Base-by-base conservation (phyloP, 1,140 invertebrate species). In the Aethina tumida region DNA sequence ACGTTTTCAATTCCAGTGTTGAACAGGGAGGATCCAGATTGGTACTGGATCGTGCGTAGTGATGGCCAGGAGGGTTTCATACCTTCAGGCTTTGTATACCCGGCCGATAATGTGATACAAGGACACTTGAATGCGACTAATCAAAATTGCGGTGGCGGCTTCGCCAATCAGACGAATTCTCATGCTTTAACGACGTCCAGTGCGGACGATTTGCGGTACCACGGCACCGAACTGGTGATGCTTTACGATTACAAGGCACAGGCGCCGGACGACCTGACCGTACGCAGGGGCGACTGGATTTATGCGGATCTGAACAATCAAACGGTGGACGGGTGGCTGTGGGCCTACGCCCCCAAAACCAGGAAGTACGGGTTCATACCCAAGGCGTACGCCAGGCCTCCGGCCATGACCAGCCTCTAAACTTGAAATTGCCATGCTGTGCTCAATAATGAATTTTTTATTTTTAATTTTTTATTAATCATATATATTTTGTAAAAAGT, bases 51-150 rank as follows among this genome's bases (percentile, higher is more conserved):
- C 22, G 76, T 91, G 13, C 71, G 86, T 39, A 86, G 82, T 50
- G 88, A 94, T 60, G 87, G 87, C 1, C 84, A 91, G 55, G 92
- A 96, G 67, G 93, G 93, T 7, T 97, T 97, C 63, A 90, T 96
- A 17, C 93, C 93, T 5, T 84, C 84, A 17, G 87, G 84, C n/a
- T 95, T 93, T 63, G 84, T 95, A 0, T 95, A 91, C 69, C 88
- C 88, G 4, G 85, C 80, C 25, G 78, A 83, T 49, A 75, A 79
- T 65, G 81, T 85, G 20, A 75, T 84, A 35, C 81, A 85, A 70
- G 70, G 65, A 18, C 64, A 68, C 51, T 50, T 67, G 43, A 69
- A 58, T 45, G 33, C 44, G 12, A 38, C 56, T 20, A 56, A 36
- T 37, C 56, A 60, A 49, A 50, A 55, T 47, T 57, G 62, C 41